A percentile compares a stretch with the other conserved stretches of the same genome.
These are phyloP conservation scores for Mystacides longicornis DNA, from an alignment of 2,888 invertebrate species.

Conservation along the genomic window DNA sequence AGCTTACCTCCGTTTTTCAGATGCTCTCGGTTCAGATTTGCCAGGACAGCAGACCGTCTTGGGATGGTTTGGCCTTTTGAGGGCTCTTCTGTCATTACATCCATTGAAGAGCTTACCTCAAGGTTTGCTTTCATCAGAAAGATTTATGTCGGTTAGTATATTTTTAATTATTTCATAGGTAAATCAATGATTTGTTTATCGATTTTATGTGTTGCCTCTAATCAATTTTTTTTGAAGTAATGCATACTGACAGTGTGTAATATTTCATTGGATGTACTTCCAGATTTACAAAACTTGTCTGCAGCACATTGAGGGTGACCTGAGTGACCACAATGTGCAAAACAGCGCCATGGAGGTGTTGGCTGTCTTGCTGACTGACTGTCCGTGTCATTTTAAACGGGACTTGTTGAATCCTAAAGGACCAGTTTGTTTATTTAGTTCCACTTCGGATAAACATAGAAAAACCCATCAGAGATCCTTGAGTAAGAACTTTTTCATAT, in stretches of 20 bases:
- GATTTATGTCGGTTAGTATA: constrained; percentile 45
- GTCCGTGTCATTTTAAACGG: constrained; percentile 44
- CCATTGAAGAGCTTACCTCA: constrained; percentile 37
- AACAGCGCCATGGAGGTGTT: constrained; percentile 80
- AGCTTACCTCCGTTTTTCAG: too few relatives aligned
- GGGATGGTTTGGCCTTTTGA: constrained; percentile 55
- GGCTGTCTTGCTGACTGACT: constrained; percentile 52
- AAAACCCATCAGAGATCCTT: constrained; percentile 46
- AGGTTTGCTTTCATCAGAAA: constrained; percentile 39
- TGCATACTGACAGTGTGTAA: too few relatives aligned
- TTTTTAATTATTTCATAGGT: too few relatives aligned
- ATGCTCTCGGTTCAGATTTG: constrained; percentile 49
- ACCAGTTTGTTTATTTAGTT: constrained; percentile 38
- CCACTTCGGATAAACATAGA: constrained; percentile 31
- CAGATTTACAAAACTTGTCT: constrained; percentile 74
- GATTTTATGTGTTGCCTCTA: too few relatives aligned
- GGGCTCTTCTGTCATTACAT: constrained; percentile 46
- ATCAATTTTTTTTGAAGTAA: too few relatives aligned
- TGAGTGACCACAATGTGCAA: constrained; percentile 78
- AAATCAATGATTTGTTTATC: neutral
- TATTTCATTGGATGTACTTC: too few relatives aligned
- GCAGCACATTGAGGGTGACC: constrained; percentile 54
- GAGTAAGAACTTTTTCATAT: too few relatives aligned
- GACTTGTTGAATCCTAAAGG: constrained; percentile 47
- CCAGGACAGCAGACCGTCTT: constrained; percentile 45